These are phyloP conservation scores for Drosophila anceps DNA, from an alignment of 2,888 invertebrate species.

Conservation along the genomic window DNA sequence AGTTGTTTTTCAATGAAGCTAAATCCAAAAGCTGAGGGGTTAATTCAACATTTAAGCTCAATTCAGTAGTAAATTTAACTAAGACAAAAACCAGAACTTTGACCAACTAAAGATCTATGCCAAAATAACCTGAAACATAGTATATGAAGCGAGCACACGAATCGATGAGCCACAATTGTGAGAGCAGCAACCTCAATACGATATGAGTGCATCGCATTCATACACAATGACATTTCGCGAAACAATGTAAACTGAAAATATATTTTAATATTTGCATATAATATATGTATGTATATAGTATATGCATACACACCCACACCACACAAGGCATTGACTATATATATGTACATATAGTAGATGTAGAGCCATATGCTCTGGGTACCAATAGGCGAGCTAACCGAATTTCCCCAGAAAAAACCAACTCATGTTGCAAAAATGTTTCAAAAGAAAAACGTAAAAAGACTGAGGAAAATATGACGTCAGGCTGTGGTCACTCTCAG, in stretches of 20 bases:
- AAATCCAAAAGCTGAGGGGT: background rate
- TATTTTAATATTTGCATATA: conserved; percentile 13
- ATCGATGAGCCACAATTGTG: conserved; percentile 8
- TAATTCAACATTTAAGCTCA: background rate
- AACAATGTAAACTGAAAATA: conserved; percentile 49
- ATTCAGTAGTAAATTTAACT: background rate
- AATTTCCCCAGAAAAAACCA: conserved; percentile 74
- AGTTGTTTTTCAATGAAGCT: background rate
- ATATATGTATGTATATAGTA: background rate
- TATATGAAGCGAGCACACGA: background rate
- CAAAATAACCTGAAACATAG: background rate
- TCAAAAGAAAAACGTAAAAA: conserved; percentile 46
- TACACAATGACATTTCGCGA: conserved; percentile 35
- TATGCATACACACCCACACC: conserved; percentile 30
- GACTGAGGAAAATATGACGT: conserved; percentile 75
- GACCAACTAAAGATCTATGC: background rate
- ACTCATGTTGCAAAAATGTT: conserved; percentile 78
- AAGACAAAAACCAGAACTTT: background rate
- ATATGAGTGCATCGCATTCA: conserved; percentile 24
- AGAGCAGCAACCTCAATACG: conserved; percentile 23
- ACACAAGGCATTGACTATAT: conserved; percentile 5
- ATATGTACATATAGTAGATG: conserved; percentile 2
- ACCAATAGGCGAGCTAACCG: conserved; percentile 47
- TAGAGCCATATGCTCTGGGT: conserved; percentile 44
- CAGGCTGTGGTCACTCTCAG: conserved; percentile 60